Conservation (phyloP, 1,140 invertebrate genomes). For the Conus betulinus region DNA sequence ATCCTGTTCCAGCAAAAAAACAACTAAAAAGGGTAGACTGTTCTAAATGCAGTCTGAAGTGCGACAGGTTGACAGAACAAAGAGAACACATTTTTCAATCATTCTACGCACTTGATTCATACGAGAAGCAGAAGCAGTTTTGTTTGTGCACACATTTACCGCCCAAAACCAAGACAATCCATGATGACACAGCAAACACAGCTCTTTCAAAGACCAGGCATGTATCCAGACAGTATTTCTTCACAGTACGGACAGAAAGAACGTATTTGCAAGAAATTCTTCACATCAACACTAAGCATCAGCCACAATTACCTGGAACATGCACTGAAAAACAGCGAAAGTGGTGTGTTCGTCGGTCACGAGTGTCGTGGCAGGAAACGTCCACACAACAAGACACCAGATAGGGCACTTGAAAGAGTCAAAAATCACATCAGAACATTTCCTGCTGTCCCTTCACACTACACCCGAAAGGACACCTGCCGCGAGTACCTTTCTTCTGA, state of each 20-base stretch:
- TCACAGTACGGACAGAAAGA: neutral
- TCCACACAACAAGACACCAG: neutral
- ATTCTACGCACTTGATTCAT: too few relatives aligned
- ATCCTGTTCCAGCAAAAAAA: too few relatives aligned
- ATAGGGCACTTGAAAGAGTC: conserved; percentile 9
- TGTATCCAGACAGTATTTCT: neutral
- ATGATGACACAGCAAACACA: too few relatives aligned
- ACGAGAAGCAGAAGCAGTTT: too few relatives aligned
- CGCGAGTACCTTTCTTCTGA: conserved; percentile 18
- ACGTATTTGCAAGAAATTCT: conserved; percentile 5
- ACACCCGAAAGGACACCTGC: conserved; percentile 39
- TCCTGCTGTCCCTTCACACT: conserved; percentile 36
- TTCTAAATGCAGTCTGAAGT: too few relatives aligned
- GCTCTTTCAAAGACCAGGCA: too few relatives aligned
- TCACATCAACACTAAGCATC: neutral
- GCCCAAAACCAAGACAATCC: too few relatives aligned
- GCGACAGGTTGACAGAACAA: too few relatives aligned
- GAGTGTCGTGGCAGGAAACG: conserved; percentile 9
- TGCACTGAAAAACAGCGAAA: neutral
- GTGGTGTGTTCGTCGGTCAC: neutral
- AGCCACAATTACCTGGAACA: neutral
- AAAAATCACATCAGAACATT: conserved; percentile 33
- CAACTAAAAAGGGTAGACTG: too few relatives aligned
- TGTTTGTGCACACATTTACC: too few relatives aligned
- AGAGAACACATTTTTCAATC: too few relatives aligned